phyloP scores from a whole-genome alignment of 2,888 invertebrate species.

The Microctonus aethiopoides region DNA sequence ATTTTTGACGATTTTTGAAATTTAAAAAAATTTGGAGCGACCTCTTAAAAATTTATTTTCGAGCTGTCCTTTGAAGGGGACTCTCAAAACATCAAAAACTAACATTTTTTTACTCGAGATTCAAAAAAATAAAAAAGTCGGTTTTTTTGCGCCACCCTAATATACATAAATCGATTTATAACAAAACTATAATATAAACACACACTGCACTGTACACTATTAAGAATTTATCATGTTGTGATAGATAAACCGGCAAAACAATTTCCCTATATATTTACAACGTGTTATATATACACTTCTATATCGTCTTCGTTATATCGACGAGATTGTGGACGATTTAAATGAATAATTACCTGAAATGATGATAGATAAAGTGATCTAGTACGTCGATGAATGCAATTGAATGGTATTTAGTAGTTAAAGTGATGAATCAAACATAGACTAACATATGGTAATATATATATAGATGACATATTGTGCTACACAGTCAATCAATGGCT shows the following conservation, averaged over 20 bases:
- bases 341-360: slow-evolving; percentile 54
- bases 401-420: neutral
- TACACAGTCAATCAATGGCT: neutral
- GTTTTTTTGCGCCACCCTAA: no score
- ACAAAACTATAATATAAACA: no score
- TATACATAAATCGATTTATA: no score
- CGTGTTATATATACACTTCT: neutral
- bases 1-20: no score
- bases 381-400: slow-evolving; percentile 17
- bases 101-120: no score
- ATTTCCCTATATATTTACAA: slow-evolving; percentile 13
- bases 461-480: no score
- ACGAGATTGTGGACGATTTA: slow-evolving; percentile 50
- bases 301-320: slow-evolving; percentile 23
- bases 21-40: no score
- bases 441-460: neutral
- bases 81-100: no score
- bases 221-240: neutral
- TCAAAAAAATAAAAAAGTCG: no score
- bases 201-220: no score
- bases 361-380: slow-evolving; percentile 51
- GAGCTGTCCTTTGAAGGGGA: no score
- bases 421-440: neutral
- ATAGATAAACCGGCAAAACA: slow-evolving; percentile 18
- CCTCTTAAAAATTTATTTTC: no score